Percentiles rank a stretch among this genome's conserved stretches.
phyloP scores from a whole-genome alignment of 2,888 invertebrate genomes.

The Ceramica pisi region DNA sequence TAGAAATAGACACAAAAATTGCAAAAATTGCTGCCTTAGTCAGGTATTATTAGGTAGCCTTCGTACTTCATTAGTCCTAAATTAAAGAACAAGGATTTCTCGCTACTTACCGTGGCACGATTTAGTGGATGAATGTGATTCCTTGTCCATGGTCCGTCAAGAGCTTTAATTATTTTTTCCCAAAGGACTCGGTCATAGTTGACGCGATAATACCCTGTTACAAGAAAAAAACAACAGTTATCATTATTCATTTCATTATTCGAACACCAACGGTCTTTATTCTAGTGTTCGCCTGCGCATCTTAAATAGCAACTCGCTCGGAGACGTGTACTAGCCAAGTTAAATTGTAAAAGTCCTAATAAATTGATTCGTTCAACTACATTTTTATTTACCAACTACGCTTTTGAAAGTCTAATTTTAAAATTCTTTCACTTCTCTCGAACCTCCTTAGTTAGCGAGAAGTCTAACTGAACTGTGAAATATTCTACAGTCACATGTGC shows the following conservation, averaged over 20 bases:
- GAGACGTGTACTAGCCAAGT: background rate
- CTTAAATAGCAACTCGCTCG: background rate
- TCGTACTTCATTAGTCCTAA: background rate
- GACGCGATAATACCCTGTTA: conserved; percentile 92
- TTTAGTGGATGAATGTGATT: conserved; percentile 92
- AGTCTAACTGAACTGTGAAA: background rate
- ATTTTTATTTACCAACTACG: background rate
- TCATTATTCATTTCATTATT: background rate
- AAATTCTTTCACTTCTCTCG: background rate
- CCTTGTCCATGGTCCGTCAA: conserved; percentile 89
- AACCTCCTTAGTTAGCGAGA: background rate
- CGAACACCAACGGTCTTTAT: background rate
- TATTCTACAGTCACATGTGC: background rate
- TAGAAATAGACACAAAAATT: no score
- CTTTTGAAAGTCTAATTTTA: background rate
- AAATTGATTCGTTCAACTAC: no score
- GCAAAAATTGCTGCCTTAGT: background rate
- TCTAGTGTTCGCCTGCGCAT: background rate
- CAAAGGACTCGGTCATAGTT: conserved; percentile 93
- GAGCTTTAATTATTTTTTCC: conserved; percentile 91
- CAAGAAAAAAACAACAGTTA: background rate
- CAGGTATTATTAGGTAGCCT: no score
- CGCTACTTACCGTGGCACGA: conserved; percentile 89
- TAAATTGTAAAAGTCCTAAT: background rate
- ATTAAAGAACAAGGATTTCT: background rate